A percentile compares a stretch with the other conserved stretches of the same genome.
phyloP scores from a whole-genome alignment of 2,797 vertebrate genomes.

The Spondyliosoma cantharus region DNA sequence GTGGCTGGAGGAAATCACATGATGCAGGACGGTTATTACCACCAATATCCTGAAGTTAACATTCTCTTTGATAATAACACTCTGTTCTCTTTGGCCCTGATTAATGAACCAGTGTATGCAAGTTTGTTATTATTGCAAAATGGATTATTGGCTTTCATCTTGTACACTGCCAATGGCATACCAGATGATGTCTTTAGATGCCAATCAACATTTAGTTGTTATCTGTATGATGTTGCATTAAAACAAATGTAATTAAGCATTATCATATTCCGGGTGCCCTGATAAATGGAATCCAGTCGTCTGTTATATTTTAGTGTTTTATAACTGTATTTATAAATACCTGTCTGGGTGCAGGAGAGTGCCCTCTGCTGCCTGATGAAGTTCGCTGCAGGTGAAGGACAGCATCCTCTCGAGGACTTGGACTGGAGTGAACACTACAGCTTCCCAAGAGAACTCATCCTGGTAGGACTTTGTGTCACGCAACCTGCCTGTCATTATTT shows the following conservation, averaged over 20 bases:
- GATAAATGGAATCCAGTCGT: not conserved
- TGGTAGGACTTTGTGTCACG: constrained; percentile 75
- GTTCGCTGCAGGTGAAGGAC: constrained; percentile 88
- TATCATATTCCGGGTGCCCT: not conserved
- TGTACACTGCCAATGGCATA: not conserved
- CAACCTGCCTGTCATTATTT: not conserved
- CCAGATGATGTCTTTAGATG: not conserved
- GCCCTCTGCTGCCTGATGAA: constrained; percentile 91
- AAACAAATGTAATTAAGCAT: not conserved
- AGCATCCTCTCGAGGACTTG: constrained; percentile 84
- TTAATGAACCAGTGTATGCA: not conserved
- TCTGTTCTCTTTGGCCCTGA: not conserved
- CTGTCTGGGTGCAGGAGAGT: constrained; percentile 81
- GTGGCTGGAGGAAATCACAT: not conserved
- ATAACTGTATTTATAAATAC: not conserved
- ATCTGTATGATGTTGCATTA: not conserved
- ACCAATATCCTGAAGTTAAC: not conserved
- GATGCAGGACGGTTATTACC: not conserved
- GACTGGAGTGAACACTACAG: constrained; percentile 89
- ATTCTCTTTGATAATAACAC: not conserved
- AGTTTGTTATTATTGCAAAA: constrained; percentile 4
- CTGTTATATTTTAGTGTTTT: not conserved
- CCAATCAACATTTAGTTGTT: not conserved
- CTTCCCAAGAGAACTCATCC: constrained; percentile 89
- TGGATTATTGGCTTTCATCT: not conserved